Conservation (phyloP, 2,888 invertebrate genomes). For the Tethea ocularis region DNA sequence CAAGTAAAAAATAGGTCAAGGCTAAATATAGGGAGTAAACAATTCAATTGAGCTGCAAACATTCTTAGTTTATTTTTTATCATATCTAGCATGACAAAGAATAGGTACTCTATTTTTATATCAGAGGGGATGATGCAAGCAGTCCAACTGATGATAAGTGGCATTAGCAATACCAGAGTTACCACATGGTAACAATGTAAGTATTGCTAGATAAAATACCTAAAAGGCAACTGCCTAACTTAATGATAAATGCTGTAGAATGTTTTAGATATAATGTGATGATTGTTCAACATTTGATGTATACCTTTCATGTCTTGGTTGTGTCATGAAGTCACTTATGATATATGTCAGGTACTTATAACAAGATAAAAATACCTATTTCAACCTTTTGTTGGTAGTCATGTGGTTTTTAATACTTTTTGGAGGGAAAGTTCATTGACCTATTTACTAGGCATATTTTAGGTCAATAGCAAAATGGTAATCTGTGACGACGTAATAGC, state of each 20-base stretch:
- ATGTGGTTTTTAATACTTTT: conserved; percentile 23
- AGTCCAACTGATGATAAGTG: no score
- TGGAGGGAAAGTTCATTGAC: conserved; percentile 72
- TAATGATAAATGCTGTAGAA: no score
- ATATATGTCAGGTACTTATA: background rate
- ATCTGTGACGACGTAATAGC: background rate
- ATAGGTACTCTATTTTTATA: no score
- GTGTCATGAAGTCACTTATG: no score
- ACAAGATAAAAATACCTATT: background rate
- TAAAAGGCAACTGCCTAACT: no score
- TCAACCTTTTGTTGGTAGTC: background rate
- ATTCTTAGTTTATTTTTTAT: background rate
- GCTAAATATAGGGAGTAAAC: background rate
- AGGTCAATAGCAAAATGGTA: background rate
- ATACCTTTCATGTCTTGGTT: no score
- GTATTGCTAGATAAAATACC: no score
- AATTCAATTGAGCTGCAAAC: background rate
- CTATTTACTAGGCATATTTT: conserved; percentile 17
- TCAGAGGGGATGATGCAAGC: no score
- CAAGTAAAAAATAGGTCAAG: background rate
- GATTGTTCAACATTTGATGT: no score
- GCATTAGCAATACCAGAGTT: no score
- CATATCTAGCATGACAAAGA: background rate
- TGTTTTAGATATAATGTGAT: no score
- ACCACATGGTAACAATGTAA: no score